A percentile compares a stretch with the other conserved stretches of the same genome.
phyloP scores from a whole-genome alignment of 2,113 vertebrate genomes.

The Trinectes maculatus region DNA sequence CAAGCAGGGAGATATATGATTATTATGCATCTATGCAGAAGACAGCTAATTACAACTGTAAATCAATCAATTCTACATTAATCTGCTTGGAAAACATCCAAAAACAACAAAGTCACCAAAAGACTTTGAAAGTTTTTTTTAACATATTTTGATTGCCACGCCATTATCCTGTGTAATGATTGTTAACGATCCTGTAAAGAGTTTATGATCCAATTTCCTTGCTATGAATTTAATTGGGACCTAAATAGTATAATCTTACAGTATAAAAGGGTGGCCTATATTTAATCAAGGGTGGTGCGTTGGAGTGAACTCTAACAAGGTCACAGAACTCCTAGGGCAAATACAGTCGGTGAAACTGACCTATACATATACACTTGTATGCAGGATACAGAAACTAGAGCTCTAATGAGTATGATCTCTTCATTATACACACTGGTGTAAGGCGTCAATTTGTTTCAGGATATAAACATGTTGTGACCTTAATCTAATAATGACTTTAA shows the following conservation, averaged over 20 bases:
- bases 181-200: slow-evolving; percentile 76
- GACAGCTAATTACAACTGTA: slow-evolving; percentile 81
- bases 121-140: slow-evolving; percentile 75
- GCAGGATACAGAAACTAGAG: slow-evolving; percentile 48
- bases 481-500: no score
- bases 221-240: slow-evolving; percentile 73
- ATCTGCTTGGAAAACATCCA: slow-evolving; percentile 79
- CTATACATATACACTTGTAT: no score
- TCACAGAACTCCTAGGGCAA: slow-evolving; percentile 68
- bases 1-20: slow-evolving; percentile 77
- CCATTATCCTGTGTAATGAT: slow-evolving; percentile 78
- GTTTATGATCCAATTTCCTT: slow-evolving; percentile 77
- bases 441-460: no score
- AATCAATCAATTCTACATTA: slow-evolving; percentile 80
- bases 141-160: slow-evolving; percentile 76
- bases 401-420: background rate
- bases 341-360: slow-evolving; percentile 46
- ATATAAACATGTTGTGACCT: no score
- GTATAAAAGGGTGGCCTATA: slow-evolving; percentile 67
- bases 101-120: slow-evolving; percentile 81
- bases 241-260: slow-evolving; percentile 72
- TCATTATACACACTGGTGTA: no score
- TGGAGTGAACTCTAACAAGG: slow-evolving; percentile 63
- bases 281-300: slow-evolving; percentile 71
- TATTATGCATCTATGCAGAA: slow-evolving; percentile 80